A percentile compares a stretch with the other conserved stretches of the same genome.
phyloP scores from a whole-genome alignment of 1,140 invertebrate species.

The Octopus sinensis region DNA sequence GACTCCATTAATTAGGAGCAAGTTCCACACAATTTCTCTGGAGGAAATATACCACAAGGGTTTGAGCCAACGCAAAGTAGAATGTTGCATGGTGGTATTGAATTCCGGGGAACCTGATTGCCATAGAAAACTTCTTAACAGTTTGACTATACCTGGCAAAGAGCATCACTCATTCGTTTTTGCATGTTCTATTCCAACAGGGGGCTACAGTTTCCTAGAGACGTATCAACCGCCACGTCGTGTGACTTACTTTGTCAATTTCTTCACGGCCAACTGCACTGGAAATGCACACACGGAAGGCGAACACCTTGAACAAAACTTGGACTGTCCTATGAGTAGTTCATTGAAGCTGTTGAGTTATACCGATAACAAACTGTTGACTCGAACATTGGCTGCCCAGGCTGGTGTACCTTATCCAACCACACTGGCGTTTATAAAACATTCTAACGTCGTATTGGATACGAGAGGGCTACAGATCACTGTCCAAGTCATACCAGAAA shows the following conservation, averaged over 20 bases:
- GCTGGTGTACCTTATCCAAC: not conserved
- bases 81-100: too few species aligned
- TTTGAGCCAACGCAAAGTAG: too few species aligned
- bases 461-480: too few species aligned
- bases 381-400: not conserved
- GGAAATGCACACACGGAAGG: not conserved
- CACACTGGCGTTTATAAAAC: not conserved
- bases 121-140: too few species aligned
- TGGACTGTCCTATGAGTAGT: conserved; percentile 12
- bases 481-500: too few species aligned
- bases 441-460: too few species aligned
- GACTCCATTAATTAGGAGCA: too few species aligned
- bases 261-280: conserved; percentile 19
- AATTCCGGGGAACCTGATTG: too few species aligned
- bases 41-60: too few species aligned
- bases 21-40: too few species aligned
- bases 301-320: not conserved
- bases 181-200: not conserved
- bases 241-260: conserved; percentile 28
- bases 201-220: conserved; percentile 24
- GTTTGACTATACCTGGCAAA: not conserved
- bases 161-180: not conserved
- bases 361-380: conserved; percentile 12
- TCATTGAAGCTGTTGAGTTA: too few species aligned
- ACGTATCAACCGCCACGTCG: conserved; percentile 23